Evolutionary conservation across 23 tunicate species (phyloP), one percentile per base, ranked within the genome.

Genomic region (Ciona savignyi): DNA sequence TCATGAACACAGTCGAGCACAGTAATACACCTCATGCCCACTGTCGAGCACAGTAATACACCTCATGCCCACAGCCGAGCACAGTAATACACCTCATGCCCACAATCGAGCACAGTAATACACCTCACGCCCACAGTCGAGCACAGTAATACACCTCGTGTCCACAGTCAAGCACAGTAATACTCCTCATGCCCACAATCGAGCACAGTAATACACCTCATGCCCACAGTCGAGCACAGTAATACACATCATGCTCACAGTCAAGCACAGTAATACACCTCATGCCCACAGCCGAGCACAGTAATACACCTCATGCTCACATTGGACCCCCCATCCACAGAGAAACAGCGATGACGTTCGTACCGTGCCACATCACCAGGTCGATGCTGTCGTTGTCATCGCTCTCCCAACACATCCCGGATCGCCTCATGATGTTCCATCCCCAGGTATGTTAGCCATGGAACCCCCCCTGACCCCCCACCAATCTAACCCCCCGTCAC

Each of bases 371-470:
- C 56, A 51, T 88, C 1, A 88, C 96, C 2, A 63, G 74, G 29
- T 88, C 96, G 11, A 81, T 88, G 84, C 74, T 88, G 66, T 88
- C 96, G 0, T 60, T 88, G 3, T 82, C 81, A 20, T 87, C 86
- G n/a, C 65, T 80, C 20, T 80, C 82, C 3, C 75, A 85, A 29
- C 78, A 85, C 63, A 66, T 85, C 1, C 91, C 91, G 1, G 78
- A 42, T 42, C 56, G 56, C 15, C 15, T 42, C 11, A 42, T 42
- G 56, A 15, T 42, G 56, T 42, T 15, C 11, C 56, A 42, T 42
- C 56, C n/a, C n/a, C n/a, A n/a, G n/a, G n/a, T n/a, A n/a, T n/a
- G n/a, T n/a, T n/a, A n/a, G n/a, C n/a, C n/a, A 42, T 42, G 56
- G 15, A 42, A 42, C 56, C 56, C 56, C 56, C 9, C 9, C 56